A percentile compares a stretch with the other conserved stretches of the same genome.
These are phyloP conservation scores for Hermodice carunculata DNA, from an alignment of 2,888 invertebrate species.

Conservation along the genomic window DNA sequence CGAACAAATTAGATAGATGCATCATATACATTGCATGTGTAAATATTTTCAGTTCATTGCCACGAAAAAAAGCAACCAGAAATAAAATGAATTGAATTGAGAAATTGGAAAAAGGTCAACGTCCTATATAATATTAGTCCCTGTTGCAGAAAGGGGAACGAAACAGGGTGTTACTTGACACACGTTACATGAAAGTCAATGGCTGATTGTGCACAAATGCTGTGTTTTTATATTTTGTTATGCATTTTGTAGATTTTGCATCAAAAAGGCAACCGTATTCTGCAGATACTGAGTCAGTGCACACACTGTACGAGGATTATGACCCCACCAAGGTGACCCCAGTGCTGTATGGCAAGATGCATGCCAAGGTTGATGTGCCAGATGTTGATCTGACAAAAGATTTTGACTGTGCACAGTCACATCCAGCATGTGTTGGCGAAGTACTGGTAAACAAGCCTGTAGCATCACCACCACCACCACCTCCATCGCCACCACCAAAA, in stretches of 20 bases:
- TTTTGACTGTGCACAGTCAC: slow-evolving; percentile 59
- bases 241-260: slow-evolving; percentile 56
- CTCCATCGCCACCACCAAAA: slow-evolving; percentile 56
- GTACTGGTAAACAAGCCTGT: slow-evolving; percentile 61
- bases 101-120: too few relatives aligned
- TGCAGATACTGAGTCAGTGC: slow-evolving; percentile 53
- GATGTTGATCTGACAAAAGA: slow-evolving; percentile 55
- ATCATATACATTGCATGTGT: too few relatives aligned
- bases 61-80: too few relatives aligned
- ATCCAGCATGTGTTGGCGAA: slow-evolving; percentile 65
- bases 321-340: slow-evolving; percentile 64
- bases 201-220: too few relatives aligned
- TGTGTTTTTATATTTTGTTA: too few relatives aligned
- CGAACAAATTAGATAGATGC: too few relatives aligned
- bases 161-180: too few relatives aligned
- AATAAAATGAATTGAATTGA: too few relatives aligned
- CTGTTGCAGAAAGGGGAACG: too few relatives aligned
- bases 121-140: too few relatives aligned
- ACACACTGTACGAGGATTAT: slow-evolving; percentile 60
- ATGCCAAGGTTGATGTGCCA: slow-evolving; percentile 38
- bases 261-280: slow-evolving; percentile 41
- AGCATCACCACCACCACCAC: slow-evolving; percentile 50
- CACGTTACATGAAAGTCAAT: too few relatives aligned
- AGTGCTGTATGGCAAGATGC: slow-evolving; percentile 66
- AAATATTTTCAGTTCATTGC: too few relatives aligned